Evolutionary conservation across 1,140 invertebrate species (phyloP), one percentile per base, ranked within the genome.

Genomic region (Venturia canescens): DNA sequence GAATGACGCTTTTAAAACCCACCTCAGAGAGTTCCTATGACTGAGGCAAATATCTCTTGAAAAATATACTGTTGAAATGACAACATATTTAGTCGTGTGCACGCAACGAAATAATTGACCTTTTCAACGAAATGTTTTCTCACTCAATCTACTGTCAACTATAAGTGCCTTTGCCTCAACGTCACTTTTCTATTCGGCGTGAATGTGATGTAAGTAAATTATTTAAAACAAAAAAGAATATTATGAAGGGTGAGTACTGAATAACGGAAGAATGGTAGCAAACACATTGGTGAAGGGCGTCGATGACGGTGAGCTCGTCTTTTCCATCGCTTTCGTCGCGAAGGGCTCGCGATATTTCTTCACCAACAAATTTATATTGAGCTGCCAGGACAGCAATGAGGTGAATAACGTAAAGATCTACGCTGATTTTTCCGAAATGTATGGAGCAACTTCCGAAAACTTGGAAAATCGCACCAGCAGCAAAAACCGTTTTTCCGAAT

Each of bases 331-430:
- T n/a, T 6, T 69, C 29, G 11, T 31, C 27, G 9, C 66, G 0
- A 7, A 77, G 21, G 13, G 75, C 75, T 26, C 15, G 29, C 11
- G 27, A 26, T n/a, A 77, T 38, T 23, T 60, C 48, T 44, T 66
- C 31, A 3, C 21, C 50, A 60, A 80, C 26, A 31, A 85, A 87
- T 57, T 76, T 80, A 60, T 87, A 87, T 11, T 87, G 79, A 0
- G 83, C 84, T 0, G 86, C 85, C 4, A 86, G 31, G 4, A 87
- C 48, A 1, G 84, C 44, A 16, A 87, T 80, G 0, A 83, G 23
- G 9, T 86, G 79, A 23, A 83, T 86, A 13, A 78, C 82, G 26
- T 87, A 87, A 0, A 86, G 0, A 16, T 87, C 85, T 13, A 85
- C 23, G 11, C 86, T 67, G 3, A 79, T 60, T 53, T 87, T 87